Base-by-base conservation (phyloP, 1,140 invertebrate species). In the Theocolax elegans region DNA sequence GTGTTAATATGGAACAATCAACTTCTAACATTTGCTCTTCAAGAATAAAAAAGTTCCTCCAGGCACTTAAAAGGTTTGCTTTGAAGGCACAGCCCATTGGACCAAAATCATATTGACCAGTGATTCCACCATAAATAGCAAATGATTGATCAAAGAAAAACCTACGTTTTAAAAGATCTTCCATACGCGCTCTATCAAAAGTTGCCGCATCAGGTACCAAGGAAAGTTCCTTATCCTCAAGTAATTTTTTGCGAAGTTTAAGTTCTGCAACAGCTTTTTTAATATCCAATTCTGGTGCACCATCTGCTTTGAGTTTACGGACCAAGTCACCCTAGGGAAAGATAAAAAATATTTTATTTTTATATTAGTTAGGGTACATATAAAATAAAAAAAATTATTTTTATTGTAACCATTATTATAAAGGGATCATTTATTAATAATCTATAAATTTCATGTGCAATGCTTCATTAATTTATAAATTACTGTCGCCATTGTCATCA, bases 121-220 rank as follows among this genome's bases (percentile, higher is more conserved):
- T 92, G 25, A 93, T 92, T 74, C 97, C 98, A 78, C 98, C 98
- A 88, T 99, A 99, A 81, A 99, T 99, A 3, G 97, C 96, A 89
- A 99, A 99, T 0, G 97, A 98, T 80, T 98, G 97, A 84, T 99
- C 98, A 87, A 93, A 98, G 83, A 99, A 99, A 83, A 99, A 99
- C 74, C 97, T 89, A 76, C 98, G 89, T 84, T 99, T 99, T 3
- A 99, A 87, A 6, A 99, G 88, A 88, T 99, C 98, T 87, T 99
- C 97, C 93, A 99, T 94, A 84, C 95, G 95, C 0, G 92, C 88
- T 54, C 97, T 88, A 81, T 99, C 97, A 86, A 99, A 98, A 3
- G 89, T 89, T 21, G 89, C 87, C 0, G 88, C 84, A n/a, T 87
- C 81, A 1, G 96, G 94, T 27, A 91, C 87, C 51, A 99, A 85